phyloP scores from a whole-genome alignment of 2,888 invertebrate species.

The Punctoribates punctum region DNA sequence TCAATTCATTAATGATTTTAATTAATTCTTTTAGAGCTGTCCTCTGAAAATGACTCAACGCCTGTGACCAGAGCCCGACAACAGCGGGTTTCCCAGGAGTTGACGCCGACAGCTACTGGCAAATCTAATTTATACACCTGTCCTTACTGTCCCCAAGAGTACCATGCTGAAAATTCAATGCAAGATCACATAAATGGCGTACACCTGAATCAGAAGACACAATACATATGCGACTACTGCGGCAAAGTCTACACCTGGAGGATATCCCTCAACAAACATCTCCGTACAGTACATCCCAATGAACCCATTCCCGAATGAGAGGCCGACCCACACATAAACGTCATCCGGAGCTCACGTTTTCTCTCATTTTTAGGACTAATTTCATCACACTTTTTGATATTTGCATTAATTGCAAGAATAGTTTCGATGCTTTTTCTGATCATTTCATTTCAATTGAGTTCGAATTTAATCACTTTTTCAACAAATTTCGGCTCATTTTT shows the following conservation, averaged over 20 bases:
- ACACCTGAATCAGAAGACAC: background rate
- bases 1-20: too few species aligned
- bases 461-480: too few species aligned
- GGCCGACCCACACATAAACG: background rate
- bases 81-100: background rate
- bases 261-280: constrained; percentile 12
- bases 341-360: background rate
- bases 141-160: constrained; percentile 17
- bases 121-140: background rate
- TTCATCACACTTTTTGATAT: too few species aligned
- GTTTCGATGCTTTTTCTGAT: too few species aligned
- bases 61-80: background rate
- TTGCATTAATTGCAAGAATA: too few species aligned
- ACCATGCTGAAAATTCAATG: background rate
- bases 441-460: too few species aligned
- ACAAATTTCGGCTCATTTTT: too few species aligned
- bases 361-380: too few species aligned
- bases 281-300: background rate
- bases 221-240: background rate
- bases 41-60: too few species aligned
- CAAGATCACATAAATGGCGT: constrained; percentile 21
- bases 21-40: too few species aligned
- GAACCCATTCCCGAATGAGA: constrained; percentile 10
- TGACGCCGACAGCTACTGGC: background rate
- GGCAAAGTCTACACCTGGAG: background rate